These are phyloP conservation scores for Aphaenogaster floridana DNA, from an alignment of 1,140 invertebrate genomes.

Conservation along the genomic window DNA sequence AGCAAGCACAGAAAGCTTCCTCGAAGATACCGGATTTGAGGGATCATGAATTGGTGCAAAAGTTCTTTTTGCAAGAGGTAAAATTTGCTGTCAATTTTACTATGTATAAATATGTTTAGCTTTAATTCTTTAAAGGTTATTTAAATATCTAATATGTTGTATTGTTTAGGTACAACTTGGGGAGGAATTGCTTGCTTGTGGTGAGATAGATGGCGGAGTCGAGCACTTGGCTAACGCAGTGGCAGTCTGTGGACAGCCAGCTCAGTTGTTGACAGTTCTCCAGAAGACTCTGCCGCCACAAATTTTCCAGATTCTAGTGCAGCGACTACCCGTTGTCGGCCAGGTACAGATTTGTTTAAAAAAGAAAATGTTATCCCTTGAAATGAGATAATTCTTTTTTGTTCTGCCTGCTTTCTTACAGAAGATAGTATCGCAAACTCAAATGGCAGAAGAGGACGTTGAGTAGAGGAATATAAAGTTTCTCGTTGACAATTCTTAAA, in stretches of 20 bases:
- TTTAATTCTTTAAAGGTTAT: not conserved
- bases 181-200: conserved; percentile 95
- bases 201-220: conserved; percentile 95
- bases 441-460: conserved; percentile 85
- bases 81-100: conserved; percentile 12
- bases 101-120: conserved; percentile 11
- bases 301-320: conserved; percentile 95
- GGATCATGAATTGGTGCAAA: conserved; percentile 97
- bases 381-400: conserved; percentile 22
- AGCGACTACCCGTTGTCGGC: conserved; percentile 91
- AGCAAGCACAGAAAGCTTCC: conserved; percentile 83
- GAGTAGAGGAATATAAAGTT: conserved; percentile 80
- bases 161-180: conserved; percentile 92
- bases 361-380: not conserved
- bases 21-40: conserved; percentile 93
- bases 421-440: conserved; percentile 79
- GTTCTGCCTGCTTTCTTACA: conserved; percentile 75
- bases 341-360: conserved; percentile 84
- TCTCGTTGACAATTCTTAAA: conserved; percentile 76
- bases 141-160: not conserved
- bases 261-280: conserved; percentile 96
- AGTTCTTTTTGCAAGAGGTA: conserved; percentile 95
- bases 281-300: conserved; percentile 97
- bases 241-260: conserved; percentile 97
- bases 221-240: conserved; percentile 98